Conservation (phyloP, 2,797 vertebrate genomes). For the Falco berigora region DNA sequence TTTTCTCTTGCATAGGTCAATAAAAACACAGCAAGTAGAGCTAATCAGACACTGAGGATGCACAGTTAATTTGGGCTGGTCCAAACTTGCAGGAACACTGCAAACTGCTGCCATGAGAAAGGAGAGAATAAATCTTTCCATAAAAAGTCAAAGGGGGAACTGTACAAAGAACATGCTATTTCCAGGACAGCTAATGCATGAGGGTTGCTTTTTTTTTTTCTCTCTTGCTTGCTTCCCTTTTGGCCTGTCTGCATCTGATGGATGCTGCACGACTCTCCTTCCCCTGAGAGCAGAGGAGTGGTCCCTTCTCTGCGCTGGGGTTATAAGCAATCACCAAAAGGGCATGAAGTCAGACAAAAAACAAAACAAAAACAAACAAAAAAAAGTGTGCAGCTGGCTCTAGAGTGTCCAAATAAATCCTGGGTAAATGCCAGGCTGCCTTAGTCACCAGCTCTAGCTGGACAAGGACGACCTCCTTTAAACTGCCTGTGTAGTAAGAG, state of each 20-base stretch:
- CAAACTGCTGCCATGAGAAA: background rate
- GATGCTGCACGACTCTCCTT: background rate
- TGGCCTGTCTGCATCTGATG: background rate
- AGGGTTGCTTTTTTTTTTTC: background rate
- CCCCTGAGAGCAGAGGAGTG: background rate
- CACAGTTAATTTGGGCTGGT: slow-evolving; percentile 32
- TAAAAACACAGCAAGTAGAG: slow-evolving; percentile 38
- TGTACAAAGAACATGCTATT: background rate
- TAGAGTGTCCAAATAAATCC: slow-evolving; percentile 9
- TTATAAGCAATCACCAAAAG: slow-evolving; percentile 5
- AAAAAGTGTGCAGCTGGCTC: slow-evolving; percentile 7
- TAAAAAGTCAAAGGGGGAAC: background rate
- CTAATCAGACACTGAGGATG: slow-evolving; percentile 40
- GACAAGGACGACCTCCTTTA: background rate
- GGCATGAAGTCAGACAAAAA: background rate
- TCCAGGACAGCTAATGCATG: background rate
- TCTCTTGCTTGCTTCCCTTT: background rate
- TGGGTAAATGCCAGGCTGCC: slow-evolving; percentile 52
- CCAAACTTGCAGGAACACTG: background rate
- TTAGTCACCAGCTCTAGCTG: background rate
- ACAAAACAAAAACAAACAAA: background rate
- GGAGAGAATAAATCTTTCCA: background rate
- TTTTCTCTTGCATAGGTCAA: slow-evolving; percentile 52
- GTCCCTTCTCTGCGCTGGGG: background rate
- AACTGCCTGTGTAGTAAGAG: background rate